Percentiles rank a stretch among this genome's conserved stretches.
These are phyloP conservation scores for Spinibarbus caldwelli DNA, from an alignment of 2,797 vertebrate genomes.

Conservation along the genomic window DNA sequence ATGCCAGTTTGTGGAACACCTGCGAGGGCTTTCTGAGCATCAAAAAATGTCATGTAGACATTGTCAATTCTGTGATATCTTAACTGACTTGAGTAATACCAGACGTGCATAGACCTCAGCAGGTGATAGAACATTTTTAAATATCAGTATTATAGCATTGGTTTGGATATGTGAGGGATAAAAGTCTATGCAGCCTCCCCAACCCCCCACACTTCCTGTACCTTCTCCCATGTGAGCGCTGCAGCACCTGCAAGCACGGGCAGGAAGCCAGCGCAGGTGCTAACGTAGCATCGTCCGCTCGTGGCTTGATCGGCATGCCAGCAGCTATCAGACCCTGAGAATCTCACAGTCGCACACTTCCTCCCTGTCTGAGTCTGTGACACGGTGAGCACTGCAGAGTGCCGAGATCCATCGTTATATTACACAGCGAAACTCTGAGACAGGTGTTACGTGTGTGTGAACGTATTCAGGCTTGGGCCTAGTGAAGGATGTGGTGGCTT, in stretches of 20 bases:
- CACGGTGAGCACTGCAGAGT: constrained; percentile 42
- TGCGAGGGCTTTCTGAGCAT: not conserved
- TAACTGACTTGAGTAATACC: not conserved
- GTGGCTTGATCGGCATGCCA: constrained; percentile 49
- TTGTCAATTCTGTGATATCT: not conserved
- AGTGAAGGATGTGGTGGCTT: constrained; percentile 63
- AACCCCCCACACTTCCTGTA: not conserved
- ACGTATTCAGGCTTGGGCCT: constrained; percentile 14
- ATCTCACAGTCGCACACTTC: constrained; percentile 56
- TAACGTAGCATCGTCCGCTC: constrained; percentile 56
- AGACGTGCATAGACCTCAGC: not conserved
- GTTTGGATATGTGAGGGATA: constrained; percentile 25
- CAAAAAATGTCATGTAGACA: not conserved
- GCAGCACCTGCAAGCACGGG: constrained; percentile 66
- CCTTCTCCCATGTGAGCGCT: constrained; percentile 48
- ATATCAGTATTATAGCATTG: not conserved
- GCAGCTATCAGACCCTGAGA: constrained; percentile 59
- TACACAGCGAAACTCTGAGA: constrained; percentile 43
- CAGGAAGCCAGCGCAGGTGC: constrained; percentile 64
- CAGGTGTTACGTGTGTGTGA: constrained; percentile 50
- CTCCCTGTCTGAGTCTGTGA: constrained; percentile 61
- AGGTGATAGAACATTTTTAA: not conserved
- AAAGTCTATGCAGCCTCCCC: not conserved
- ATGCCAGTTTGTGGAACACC: constrained; percentile 5
- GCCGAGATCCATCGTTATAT: constrained; percentile 43